These are phyloP conservation scores for Psittacula derbiana DNA, from an alignment of 2,797 vertebrate species.

Conservation along the genomic window DNA sequence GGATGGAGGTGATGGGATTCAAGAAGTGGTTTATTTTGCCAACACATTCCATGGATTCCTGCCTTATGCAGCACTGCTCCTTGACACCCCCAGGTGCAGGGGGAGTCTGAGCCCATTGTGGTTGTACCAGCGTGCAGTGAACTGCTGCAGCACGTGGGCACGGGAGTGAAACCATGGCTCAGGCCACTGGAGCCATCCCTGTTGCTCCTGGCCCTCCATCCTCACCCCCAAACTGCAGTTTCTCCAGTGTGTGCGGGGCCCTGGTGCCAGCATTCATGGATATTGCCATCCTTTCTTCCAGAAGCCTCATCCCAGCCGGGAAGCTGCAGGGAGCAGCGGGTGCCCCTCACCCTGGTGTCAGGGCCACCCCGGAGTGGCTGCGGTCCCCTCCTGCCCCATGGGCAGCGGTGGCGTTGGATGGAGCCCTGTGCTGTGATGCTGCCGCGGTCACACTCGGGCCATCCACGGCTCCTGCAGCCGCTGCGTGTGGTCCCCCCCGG, in stretches of 20 bases:
- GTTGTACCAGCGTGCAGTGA: not conserved
- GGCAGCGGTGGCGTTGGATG: not conserved
- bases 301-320: not conserved
- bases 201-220: not conserved
- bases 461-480: not conserved
- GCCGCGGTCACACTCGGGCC: not conserved
- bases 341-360: rapidly evolving
- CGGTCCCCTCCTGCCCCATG: not conserved
- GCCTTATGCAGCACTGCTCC: not conserved
- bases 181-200: not conserved
- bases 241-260: rapidly evolving
- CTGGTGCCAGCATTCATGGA: rapidly evolving
- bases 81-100: rapidly evolving
- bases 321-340: not conserved
- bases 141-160: not conserved
- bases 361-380: not conserved
- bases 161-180: rapidly evolving
- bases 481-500: not conserved
- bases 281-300: rapidly evolving
- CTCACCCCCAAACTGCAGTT: not conserved
- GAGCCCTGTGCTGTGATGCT: not conserved
- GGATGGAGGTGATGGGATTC: not conserved
- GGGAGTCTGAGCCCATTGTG: rapidly evolving
- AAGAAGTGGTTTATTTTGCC: not conserved
- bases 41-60: rapidly evolving